Base-by-base conservation (phyloP, 2,888 invertebrate genomes). In the Cataglyphis altisquamis region DNA sequence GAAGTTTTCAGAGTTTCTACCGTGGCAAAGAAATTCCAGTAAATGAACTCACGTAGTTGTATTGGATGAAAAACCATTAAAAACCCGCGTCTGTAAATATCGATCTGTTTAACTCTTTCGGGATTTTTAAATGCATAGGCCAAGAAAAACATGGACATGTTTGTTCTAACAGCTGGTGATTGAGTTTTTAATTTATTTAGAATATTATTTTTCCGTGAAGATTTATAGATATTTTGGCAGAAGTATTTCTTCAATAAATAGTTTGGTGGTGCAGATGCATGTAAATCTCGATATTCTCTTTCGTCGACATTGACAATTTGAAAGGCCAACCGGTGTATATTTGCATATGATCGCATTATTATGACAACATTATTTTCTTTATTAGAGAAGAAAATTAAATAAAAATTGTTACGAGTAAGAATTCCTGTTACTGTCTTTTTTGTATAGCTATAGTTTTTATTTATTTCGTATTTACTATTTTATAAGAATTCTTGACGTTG, bases 161-260 rank as follows among this genome's bases (percentile, higher is more conserved):
- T 75, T 75, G n/a, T 6, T 32, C 6, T 32, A 62, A 62, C 48
- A 36, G 36, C 15, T 5, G 21, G 18, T 18, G 12, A 52, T 64
- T 52, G 25, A 52, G 52, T 1, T 3, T 64, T 36, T 15, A 52
- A 8, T 48, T 63, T 63, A 63, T 63, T 63, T 74, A 45, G 8
- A 15, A n/a, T 52, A 52, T 75, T 75, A 75, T 64, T 52, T 52
- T 25, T 41, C 48, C 32, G 36, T 3, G 12, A 18, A 52, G 18
- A 75, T 75, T 75, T 75, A 39, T 52, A 64, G 32, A 21, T 63
- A 48, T 15, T n/a, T n/a, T 10, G 10, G 10, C 25, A 39, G 2
- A 63, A 63, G 21, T 15, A 41, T 62, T 0, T n/a, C n/a, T 18
- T 4, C 32, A 32, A 4, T 62, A 41, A 62, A 72, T 39, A 18